phyloP scores from a whole-genome alignment of 1,140 invertebrate species.

The Drosophila saltans region DNA sequence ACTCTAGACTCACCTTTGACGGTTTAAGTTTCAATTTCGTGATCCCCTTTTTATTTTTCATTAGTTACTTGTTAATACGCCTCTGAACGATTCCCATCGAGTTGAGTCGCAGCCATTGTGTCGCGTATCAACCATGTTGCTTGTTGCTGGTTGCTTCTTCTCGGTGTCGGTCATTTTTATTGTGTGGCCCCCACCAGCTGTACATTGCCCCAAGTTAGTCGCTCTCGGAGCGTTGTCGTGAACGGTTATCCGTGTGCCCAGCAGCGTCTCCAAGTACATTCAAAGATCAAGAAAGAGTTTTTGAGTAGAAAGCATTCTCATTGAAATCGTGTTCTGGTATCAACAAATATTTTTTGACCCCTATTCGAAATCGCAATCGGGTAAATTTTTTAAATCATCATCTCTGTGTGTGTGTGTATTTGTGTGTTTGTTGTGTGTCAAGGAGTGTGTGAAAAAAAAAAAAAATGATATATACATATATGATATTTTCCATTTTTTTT shows the following conservation, averaged over 20 bases:
- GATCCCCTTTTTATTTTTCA: no score
- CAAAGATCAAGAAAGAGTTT: slow-evolving; percentile 25
- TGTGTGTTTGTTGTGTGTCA: background rate
- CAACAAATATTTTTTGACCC: slow-evolving; percentile 13
- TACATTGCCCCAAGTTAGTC: slow-evolving; percentile 48
- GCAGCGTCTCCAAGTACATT: slow-evolving; percentile 46
- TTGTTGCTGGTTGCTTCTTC: slow-evolving; percentile 9
- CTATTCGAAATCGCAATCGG: slow-evolving; percentile 14
- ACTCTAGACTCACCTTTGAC: no score
- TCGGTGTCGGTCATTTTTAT: slow-evolving; percentile 8
- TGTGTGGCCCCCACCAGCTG: slow-evolving; percentile 11
- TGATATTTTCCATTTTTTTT: background rate
- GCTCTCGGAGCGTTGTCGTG: slow-evolving; percentile 77
- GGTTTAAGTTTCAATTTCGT: background rate
- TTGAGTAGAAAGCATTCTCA: slow-evolving; percentile 5
- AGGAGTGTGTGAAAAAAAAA: slow-evolving; percentile 27
- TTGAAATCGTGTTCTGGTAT: slow-evolving; percentile 6
- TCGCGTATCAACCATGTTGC: slow-evolving; percentile 13
- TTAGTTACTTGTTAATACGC: background rate
- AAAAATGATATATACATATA: background rate
- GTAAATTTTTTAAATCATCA: slow-evolving; percentile 31
- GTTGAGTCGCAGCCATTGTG: background rate
- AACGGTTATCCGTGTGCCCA: slow-evolving; percentile 63
- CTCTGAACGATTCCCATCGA: background rate
- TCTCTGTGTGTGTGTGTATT: slow-evolving; percentile 44